Conservation (phyloP, 2,113 vertebrate species). For the Cygnus atratus region DNA sequence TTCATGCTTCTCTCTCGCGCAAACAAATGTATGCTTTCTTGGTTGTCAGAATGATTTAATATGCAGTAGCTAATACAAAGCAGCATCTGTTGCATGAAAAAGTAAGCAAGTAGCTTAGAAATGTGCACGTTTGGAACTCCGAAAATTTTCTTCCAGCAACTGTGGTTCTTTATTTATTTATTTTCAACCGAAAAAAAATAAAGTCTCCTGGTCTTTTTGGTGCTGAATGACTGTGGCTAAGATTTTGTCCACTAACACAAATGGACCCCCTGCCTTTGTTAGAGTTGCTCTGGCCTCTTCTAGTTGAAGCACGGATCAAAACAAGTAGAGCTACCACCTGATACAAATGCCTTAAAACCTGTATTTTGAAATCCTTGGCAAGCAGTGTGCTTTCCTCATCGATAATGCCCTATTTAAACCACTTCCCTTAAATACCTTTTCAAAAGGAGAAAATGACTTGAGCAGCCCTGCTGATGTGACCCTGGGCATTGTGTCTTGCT, state of each 20-base stretch:
- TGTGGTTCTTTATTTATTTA: not conserved
- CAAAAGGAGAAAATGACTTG: not conserved
- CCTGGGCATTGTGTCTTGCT: not conserved
- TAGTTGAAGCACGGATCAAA: not conserved
- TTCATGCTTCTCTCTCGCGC: constrained; percentile 38
- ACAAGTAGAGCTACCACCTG: not conserved
- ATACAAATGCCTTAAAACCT: not conserved
- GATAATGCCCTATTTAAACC: not conserved
- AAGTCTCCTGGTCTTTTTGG: not conserved
- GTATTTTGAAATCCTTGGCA: not conserved
- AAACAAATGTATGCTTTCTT: constrained; percentile 69
- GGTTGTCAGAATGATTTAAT: constrained; percentile 74
- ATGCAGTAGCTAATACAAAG: constrained; percentile 66
- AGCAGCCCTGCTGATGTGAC: not conserved
- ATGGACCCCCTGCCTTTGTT: constrained; percentile 15
- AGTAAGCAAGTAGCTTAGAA: constrained; percentile 29
- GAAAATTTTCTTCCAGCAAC: not conserved
- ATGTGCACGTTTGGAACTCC: not conserved
- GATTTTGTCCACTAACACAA: not conserved
- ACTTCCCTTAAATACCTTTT: not conserved
- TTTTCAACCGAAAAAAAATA: not conserved
- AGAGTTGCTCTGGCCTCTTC: not conserved
- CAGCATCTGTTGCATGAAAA: constrained; percentile 67
- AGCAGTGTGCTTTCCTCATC: not conserved
- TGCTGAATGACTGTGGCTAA: not conserved